A percentile compares a stretch with the other conserved stretches of the same genome.
Conservation (phyloP, 1,140 invertebrate genomes). For the Cyclina sinensis region DNA sequence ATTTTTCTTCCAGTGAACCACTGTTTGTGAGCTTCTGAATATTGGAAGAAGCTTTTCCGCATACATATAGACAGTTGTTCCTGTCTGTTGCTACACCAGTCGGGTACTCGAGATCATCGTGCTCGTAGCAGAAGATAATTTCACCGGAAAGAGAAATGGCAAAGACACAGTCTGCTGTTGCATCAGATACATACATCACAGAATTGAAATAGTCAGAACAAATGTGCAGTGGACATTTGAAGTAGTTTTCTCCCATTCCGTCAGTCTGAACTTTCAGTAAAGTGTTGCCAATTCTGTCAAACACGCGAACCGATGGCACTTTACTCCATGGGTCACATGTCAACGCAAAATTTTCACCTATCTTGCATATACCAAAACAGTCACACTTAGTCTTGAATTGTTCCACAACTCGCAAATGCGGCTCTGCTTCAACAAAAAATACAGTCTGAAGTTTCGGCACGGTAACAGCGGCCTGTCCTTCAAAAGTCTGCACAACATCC, state of each 20-base stretch:
- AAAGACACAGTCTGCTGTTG: constrained; percentile 34
- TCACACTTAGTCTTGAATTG: constrained; percentile 33
- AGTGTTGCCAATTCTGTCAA: constrained; percentile 17
- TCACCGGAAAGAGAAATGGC: constrained; percentile 35
- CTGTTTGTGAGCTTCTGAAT: constrained; percentile 54
- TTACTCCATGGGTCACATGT: constrained; percentile 65
- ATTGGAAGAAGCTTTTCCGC: constrained; percentile 31
- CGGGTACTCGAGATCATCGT: constrained; percentile 40
- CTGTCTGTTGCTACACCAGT: constrained; percentile 57
- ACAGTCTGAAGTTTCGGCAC: constrained; percentile 39
- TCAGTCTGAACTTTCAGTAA: constrained; percentile 1
- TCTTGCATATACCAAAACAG: constrained; percentile 61
- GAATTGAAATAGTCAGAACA: constrained; percentile 52
- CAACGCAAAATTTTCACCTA: constrained; percentile 17
- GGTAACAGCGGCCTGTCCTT: constrained; percentile 37
- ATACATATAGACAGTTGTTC: constrained; percentile 55
- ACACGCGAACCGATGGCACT: constrained; percentile 16
- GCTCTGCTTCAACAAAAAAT: constrained; percentile 55
- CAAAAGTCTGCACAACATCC: constrained; percentile 13
- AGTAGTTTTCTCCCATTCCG: constrained; percentile 4
- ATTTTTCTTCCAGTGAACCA: background rate
- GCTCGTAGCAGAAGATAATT: constrained; percentile 44
- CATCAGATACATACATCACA: constrained; percentile 52
- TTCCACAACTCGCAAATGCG: constrained; percentile 38
- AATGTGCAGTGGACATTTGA: constrained; percentile 56